A percentile compares a stretch with the other conserved stretches of the same genome.
Conservation (phyloP, 1,140 invertebrate species). For the Diabrotica undecimpunctata region DNA sequence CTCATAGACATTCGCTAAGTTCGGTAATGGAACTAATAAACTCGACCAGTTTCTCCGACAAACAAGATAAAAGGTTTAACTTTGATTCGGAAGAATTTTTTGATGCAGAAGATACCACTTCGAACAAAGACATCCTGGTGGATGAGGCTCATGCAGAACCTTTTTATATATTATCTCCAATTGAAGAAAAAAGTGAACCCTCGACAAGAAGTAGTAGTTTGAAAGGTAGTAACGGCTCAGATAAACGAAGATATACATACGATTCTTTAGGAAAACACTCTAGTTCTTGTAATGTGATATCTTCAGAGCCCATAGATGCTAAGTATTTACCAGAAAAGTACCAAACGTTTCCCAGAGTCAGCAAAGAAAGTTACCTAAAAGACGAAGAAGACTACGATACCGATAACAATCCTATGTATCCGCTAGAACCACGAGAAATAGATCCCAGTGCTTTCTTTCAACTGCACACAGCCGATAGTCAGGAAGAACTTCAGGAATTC, state of each 20-base stretch:
- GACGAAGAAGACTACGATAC: conserved; percentile 23
- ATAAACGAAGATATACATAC: conserved; percentile 23
- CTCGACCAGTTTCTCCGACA: conserved; percentile 11
- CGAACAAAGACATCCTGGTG: neutral
- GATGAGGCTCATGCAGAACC: conserved; percentile 20
- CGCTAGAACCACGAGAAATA: conserved; percentile 58
- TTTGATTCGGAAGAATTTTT: neutral
- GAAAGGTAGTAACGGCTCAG: conserved; percentile 36
- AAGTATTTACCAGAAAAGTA: conserved; percentile 46
- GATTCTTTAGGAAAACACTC: conserved; percentile 33
- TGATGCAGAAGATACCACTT: neutral
- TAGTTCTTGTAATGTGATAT: conserved; percentile 41
- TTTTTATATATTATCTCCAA: conserved; percentile 51
- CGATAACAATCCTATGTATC: conserved; percentile 50
- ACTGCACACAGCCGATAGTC: conserved; percentile 58
- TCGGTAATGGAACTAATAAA: conserved; percentile 45
- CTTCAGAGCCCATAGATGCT: conserved; percentile 29
- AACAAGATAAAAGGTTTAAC: neutral
- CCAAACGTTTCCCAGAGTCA: conserved; percentile 55
- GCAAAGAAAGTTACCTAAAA: conserved; percentile 26
- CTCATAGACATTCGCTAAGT: conserved; percentile 45
- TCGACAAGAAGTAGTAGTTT: conserved; percentile 51
- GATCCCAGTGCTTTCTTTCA: conserved; percentile 57
- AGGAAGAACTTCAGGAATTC: conserved; percentile 65
- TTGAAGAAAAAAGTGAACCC: conserved; percentile 58